These are phyloP conservation scores for Hippocampus mohnikei DNA, from an alignment of 2,113 vertebrate genomes.

Conservation along the genomic window DNA sequence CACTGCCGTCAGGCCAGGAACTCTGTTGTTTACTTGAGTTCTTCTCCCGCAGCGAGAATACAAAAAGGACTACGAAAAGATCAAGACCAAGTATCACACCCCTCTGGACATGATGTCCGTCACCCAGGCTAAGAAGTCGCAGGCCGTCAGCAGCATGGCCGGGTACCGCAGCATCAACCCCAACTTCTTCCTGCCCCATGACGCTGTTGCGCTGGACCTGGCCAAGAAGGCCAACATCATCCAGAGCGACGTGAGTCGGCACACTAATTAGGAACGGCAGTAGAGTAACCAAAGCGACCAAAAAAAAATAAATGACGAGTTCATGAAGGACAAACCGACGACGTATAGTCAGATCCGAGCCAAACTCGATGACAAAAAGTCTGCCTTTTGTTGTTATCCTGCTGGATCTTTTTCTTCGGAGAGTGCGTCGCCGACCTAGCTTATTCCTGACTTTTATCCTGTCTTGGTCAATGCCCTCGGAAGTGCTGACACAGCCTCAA, in stretches of 20 bases:
- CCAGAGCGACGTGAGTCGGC: conserved; percentile 82
- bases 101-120: conserved; percentile 87
- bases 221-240: conserved; percentile 83
- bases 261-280: not conserved
- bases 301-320: not conserved
- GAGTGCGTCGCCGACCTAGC: too few species aligned
- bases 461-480: too few species aligned
- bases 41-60: conserved; percentile 78
- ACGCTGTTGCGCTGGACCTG: conserved; percentile 75
- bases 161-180: conserved; percentile 76
- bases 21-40: not conserved
- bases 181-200: conserved; percentile 77
- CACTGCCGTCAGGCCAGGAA: not conserved
- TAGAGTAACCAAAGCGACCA: not conserved
- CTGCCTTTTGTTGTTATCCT: not conserved
- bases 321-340: not conserved
- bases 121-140: conserved; percentile 85
- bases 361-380: not conserved
- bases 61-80: conserved; percentile 85
- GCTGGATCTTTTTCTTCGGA: too few species aligned
- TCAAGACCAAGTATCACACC: conserved; percentile 82
- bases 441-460: too few species aligned
- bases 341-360: not conserved
- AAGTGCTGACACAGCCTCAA: not conserved
- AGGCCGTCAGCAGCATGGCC: conserved; percentile 77